phyloP scores from a whole-genome alignment of 2,797 vertebrate genomes.

The Gobionotothen gibberifrons region DNA sequence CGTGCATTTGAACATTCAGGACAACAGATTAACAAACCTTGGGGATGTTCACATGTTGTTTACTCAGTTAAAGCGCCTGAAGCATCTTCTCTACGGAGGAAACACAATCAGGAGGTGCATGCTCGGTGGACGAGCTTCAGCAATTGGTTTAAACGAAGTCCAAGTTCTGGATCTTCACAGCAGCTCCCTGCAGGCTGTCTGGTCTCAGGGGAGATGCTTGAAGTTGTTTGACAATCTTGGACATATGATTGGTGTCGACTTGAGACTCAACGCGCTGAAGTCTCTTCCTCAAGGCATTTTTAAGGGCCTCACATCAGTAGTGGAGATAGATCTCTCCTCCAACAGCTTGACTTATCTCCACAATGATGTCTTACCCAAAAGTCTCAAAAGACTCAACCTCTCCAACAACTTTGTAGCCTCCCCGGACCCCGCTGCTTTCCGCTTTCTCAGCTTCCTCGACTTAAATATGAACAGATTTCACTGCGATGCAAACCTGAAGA shows the following conservation, averaged over 20 bases:
- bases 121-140: rapidly evolving
- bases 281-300: constrained; percentile 85
- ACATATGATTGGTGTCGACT: constrained; percentile 72
- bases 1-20: constrained; percentile 77
- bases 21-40: constrained; percentile 84
- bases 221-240: constrained; percentile 66
- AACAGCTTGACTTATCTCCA: constrained; percentile 86
- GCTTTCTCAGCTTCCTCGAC: constrained; percentile 77
- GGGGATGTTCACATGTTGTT: constrained; percentile 79
- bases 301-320: constrained; percentile 80
- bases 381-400: constrained; percentile 81
- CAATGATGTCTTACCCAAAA: constrained; percentile 79
- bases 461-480: constrained; percentile 84
- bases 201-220: constrained; percentile 65
- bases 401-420: constrained; percentile 86
- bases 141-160: constrained; percentile 65
- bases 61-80: constrained; percentile 62
- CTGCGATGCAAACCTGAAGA: constrained; percentile 80
- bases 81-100: constrained; percentile 75
- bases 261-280: constrained; percentile 85
- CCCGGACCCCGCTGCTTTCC: constrained; percentile 82
- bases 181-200: constrained; percentile 81
- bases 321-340: constrained; percentile 81
- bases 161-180: constrained; percentile 83
- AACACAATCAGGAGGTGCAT: constrained; percentile 84